Conservation (phyloP, 1,140 invertebrate genomes). For the Eciton burchellii region DNA sequence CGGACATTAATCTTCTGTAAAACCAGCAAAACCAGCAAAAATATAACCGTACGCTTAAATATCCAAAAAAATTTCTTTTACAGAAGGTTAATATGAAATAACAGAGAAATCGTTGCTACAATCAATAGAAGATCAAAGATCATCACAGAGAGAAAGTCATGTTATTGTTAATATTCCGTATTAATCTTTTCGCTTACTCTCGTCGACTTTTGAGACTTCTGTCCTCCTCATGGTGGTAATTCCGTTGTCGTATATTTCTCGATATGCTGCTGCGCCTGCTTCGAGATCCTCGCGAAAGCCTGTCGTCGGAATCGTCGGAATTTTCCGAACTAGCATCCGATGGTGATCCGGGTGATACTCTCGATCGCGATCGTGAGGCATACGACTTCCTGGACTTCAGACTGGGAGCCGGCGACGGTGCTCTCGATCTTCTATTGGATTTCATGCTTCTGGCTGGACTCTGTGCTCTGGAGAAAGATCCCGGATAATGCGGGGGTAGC, state of each 20-base stretch:
- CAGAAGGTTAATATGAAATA: background rate
- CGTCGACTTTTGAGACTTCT: constrained; percentile 74
- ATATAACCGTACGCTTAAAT: background rate
- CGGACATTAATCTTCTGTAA: constrained; percentile 79
- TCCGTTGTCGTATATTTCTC: constrained; percentile 71
- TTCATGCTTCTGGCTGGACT: constrained; percentile 85
- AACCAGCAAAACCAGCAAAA: background rate
- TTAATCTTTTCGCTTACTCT: constrained; percentile 71
- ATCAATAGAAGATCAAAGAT: background rate
- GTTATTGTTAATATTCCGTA: background rate
- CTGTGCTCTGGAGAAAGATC: constrained; percentile 79
- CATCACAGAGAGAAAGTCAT: background rate
- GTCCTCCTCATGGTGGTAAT: constrained; percentile 79
- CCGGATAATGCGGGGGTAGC: constrained; percentile 84
- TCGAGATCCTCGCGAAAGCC: constrained; percentile 84
- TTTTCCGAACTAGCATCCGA: constrained; percentile 85
- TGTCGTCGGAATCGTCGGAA: constrained; percentile 86
- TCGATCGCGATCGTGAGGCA: constrained; percentile 80
- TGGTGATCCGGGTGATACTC: constrained; percentile 82
- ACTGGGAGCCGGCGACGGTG: constrained; percentile 90
- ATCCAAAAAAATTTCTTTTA: background rate
- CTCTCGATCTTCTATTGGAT: constrained; percentile 84
- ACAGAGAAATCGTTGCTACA: background rate
- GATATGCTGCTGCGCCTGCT: constrained; percentile 75
- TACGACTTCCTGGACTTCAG: constrained; percentile 88